Evolutionary conservation across 1,140 invertebrate genomes (phyloP).

Genomic region (Cryptotermes secundus): DNA sequence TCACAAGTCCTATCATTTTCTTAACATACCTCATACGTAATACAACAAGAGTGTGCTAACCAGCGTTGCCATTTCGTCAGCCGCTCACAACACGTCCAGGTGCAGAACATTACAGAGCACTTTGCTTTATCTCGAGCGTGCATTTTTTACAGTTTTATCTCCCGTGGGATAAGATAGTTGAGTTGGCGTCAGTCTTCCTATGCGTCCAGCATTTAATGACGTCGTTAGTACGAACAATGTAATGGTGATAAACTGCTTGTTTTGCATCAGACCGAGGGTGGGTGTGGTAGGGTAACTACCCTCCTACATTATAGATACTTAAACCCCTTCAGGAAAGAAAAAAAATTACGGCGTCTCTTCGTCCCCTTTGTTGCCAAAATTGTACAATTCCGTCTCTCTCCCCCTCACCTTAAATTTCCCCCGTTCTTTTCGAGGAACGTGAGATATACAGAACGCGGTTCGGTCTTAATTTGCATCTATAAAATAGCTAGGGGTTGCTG

Average conservation of each 20-base stretch:
- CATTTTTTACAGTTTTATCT: background rate
- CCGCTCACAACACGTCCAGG: too few relatives aligned
- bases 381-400: background rate
- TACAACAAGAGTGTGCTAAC: too few relatives aligned
- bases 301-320: background rate
- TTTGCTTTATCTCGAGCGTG: background rate
- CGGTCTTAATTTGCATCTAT: constrained; percentile 6
- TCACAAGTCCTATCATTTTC: too few relatives aligned
- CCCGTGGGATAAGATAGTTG: background rate
- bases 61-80: too few relatives aligned
- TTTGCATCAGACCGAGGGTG: background rate
- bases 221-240: background rate
- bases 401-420: background rate
- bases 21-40: too few relatives aligned
- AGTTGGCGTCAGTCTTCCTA: background rate
- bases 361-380: background rate
- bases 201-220: background rate
- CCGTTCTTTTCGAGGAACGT: background rate
- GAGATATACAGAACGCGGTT: background rate
- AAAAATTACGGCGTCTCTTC: background rate
- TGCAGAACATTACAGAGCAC: background rate
- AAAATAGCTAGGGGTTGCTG: background rate
- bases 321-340: background rate
- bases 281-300: too few relatives aligned
- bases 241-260: constrained; percentile 8